Evolutionary conservation across 2,797 vertebrate genomes (phyloP).

Genomic region (Tenualosa ilisha): DNA sequence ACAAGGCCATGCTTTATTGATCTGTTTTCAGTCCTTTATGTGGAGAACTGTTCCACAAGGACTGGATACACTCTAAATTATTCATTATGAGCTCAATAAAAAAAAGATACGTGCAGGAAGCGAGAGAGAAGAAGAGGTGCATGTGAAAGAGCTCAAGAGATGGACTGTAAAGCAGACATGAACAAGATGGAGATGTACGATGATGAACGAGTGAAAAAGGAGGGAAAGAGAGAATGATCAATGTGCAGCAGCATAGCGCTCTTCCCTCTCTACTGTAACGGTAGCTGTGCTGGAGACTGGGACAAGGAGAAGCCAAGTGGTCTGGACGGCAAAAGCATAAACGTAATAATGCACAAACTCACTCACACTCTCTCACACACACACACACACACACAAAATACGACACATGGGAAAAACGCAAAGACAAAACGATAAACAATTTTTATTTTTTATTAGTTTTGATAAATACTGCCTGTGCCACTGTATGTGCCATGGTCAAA

Average conservation of each 20-base stretch:
- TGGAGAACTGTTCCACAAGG: background rate
- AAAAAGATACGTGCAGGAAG: background rate
- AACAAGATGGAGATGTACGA: conserved; percentile 29
- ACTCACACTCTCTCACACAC: background rate
- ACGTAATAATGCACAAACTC: background rate
- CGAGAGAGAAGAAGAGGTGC: background rate
- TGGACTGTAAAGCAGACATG: conserved; percentile 38
- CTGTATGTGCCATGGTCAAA: no score
- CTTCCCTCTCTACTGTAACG: background rate
- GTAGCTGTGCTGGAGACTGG: no score
- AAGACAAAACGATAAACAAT: no score
- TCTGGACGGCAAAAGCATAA: background rate
- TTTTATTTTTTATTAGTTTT: no score
- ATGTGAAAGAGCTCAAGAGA: conserved; percentile 18
- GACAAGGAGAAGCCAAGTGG: background rate
- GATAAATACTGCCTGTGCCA: no score
- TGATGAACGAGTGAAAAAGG: conserved; percentile 3
- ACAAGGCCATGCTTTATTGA: background rate
- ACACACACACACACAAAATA: background rate
- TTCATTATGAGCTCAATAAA: background rate
- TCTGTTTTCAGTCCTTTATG: background rate
- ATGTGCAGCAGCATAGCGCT: background rate
- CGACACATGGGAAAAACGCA: no score
- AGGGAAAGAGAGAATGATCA: conserved; percentile 25
- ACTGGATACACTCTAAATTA: background rate